Conservation (phyloP, 2,797 vertebrate species). For the Orestias chungarensis region DNA sequence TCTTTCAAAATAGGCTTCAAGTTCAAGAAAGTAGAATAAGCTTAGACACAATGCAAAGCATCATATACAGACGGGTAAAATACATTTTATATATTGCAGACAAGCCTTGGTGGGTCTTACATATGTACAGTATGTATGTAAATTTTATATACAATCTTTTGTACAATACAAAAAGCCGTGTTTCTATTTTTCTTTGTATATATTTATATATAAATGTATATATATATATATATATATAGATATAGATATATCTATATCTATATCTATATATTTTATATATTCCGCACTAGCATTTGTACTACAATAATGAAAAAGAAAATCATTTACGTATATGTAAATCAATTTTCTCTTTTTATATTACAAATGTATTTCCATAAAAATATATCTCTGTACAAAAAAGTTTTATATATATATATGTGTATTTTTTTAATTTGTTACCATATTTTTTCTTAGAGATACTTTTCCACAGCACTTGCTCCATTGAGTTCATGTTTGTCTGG, state of each 20-base stretch:
- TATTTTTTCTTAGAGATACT: slow-evolving; percentile 64
- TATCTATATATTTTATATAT: slow-evolving; percentile 78
- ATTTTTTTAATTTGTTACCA: slow-evolving; percentile 65
- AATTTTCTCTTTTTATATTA: slow-evolving; percentile 91
- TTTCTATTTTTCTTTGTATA: slow-evolving; percentile 84
- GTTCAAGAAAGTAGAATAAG: slow-evolving; percentile 96
- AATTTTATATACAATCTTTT: slow-evolving; percentile 98
- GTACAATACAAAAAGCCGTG: slow-evolving; percentile 97
- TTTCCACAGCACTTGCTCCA: slow-evolving; percentile 48
- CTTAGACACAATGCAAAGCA: slow-evolving; percentile 95
- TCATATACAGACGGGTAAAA: slow-evolving; percentile 99
- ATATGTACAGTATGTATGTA: slow-evolving; percentile 98
- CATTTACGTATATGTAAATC: slow-evolving; percentile 92
- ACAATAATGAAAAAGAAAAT: slow-evolving; percentile 96
- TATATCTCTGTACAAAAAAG: slow-evolving; percentile 99
- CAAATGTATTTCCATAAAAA: slow-evolving; percentile 99
- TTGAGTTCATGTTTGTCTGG: slow-evolving; percentile 45
- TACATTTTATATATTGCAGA: slow-evolving; percentile 98
- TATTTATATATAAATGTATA: slow-evolving; percentile 79
- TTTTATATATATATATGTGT: slow-evolving; percentile 16
- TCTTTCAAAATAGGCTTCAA: slow-evolving; percentile 99
- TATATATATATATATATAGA: slow-evolving; percentile 69
- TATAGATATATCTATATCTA: too few relatives aligned
- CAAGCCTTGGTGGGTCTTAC: slow-evolving; percentile 95
- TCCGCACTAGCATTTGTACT: slow-evolving; percentile 92